Base-by-base conservation (phyloP, 2,888 invertebrate species). In the Heteromurus nitidus region DNA sequence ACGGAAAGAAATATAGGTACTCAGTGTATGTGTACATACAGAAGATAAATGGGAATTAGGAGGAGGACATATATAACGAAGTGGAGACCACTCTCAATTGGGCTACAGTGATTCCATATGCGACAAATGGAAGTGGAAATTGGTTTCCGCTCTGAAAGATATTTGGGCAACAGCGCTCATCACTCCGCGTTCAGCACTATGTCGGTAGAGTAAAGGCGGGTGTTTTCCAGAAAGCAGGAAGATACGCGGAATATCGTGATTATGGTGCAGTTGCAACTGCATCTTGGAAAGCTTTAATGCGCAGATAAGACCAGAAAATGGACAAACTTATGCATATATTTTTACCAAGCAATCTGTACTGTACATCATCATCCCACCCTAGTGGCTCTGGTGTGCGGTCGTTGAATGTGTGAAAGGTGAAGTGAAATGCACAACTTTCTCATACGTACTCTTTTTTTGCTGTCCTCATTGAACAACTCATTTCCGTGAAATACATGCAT, bases 301-400 rank as follows among this genome's bases (percentile, higher is more conserved):
- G 26, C 3, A 55, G 22, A 50, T 16, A 36, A 26, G 9, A 67
- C 50, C 26, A 5, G 30, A 13, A 30, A 31, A 30, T 53, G 68
- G 68, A 18, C 50, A 68, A 31, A 53, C 50, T n/a, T n/a, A 20
- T 11, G 5, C 58, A 58, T 44, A 20, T 16, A 60, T 18, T 60
- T 30, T 18, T 74, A 22, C 16, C 47, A 62, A 28, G 42, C 20
- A 47, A 73, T 73, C 62, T 64, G 31, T n/a, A 64, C 11, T 31
- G 24, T 64, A 50, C 22, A 74, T 64, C 62, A 64, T 31, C 64
- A 64, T 74, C 73, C 64, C 64, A 64, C 64, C 64, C 73, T 31
- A 2, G 26, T n/a, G n/a, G 31, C 20, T 16, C 16, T 62, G 11
- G 47, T 62, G 64, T 73, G 47, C 73, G 50, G 62, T 47, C 50